Conservation (phyloP, 2,797 vertebrate genomes). For the Menidia menidia region DNA sequence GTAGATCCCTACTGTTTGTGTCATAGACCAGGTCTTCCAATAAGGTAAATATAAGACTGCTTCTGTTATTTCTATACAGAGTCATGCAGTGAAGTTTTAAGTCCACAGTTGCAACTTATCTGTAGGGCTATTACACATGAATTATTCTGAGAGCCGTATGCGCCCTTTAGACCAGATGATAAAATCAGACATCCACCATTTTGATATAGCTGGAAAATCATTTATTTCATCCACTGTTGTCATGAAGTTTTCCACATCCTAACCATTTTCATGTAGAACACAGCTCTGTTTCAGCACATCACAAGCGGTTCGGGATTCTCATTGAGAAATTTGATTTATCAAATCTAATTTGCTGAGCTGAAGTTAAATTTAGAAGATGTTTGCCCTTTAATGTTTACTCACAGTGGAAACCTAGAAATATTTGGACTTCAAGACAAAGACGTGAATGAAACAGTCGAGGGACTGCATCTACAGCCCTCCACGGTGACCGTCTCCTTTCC, state of each 20-base stretch:
- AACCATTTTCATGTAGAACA: neutral
- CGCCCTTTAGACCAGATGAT: no score
- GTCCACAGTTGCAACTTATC: no score
- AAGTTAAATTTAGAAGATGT: neutral
- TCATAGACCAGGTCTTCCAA: neutral
- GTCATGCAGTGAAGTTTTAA: no score
- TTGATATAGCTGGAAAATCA: no score
- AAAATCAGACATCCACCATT: no score
- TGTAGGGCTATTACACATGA: no score
- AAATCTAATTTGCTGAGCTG: neutral
- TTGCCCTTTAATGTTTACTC: neutral
- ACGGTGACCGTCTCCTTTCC: slow-evolving; percentile 13
- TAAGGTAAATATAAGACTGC: no score
- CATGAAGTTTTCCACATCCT: slow-evolving; percentile 4
- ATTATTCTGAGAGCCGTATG: no score
- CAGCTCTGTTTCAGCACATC: neutral
- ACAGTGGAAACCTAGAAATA: neutral
- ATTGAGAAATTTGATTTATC: neutral
- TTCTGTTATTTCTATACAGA: no score
- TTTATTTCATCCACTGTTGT: neutral
- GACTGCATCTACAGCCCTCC: neutral
- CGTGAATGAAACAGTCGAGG: neutral
- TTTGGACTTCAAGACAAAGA: neutral
- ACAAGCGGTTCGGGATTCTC: neutral
- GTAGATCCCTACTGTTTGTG: neutral